A percentile compares a stretch with the other conserved stretches of the same genome.
Conservation (phyloP, 2,888 invertebrate species). For the Dioctria rufipes region DNA sequence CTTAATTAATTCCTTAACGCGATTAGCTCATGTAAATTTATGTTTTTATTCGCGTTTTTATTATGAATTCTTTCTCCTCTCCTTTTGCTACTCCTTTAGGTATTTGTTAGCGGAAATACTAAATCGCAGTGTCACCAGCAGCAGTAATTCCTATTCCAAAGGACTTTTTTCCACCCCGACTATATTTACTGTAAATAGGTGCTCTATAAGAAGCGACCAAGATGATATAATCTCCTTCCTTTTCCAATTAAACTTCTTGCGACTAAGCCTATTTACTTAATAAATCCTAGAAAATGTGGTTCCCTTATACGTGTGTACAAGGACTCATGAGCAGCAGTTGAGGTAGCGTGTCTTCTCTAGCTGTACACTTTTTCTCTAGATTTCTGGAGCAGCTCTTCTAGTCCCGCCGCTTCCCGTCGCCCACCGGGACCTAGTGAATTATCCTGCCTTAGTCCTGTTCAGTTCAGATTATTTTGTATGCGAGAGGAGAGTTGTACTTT, state of each 20-base stretch:
- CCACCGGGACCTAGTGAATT: not conserved
- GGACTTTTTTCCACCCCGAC: not conserved
- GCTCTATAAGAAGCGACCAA: constrained; percentile 34
- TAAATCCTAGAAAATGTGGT: constrained; percentile 52
- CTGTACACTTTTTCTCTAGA: not conserved
- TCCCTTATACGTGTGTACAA: constrained; percentile 22
- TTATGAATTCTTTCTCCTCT: constrained; percentile 16
- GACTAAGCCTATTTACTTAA: constrained; percentile 56
- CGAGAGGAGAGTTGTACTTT: constrained; percentile 19
- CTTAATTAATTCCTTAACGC: constrained; percentile 37
- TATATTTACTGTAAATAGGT: constrained; percentile 20
- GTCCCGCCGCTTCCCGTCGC: not conserved
- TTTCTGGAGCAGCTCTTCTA: not conserved
- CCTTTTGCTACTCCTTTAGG: not conserved
- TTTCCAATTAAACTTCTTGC: constrained; percentile 55
- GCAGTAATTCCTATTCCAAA: not conserved
- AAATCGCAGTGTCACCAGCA: constrained; percentile 12
- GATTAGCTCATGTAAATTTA: constrained; percentile 41
- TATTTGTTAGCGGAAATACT: constrained; percentile 1
- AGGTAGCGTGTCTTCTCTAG: too few species aligned
- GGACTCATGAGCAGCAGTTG: not conserved
- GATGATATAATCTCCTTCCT: constrained; percentile 54
- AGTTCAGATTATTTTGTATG: constrained; percentile 13
- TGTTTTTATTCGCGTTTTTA: constrained; percentile 27
- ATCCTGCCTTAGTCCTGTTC: too few species aligned